A percentile compares a stretch with the other conserved stretches of the same genome.
Conservation (phyloP, 2,797 vertebrate genomes). For the Peromyscus aztecus region DNA sequence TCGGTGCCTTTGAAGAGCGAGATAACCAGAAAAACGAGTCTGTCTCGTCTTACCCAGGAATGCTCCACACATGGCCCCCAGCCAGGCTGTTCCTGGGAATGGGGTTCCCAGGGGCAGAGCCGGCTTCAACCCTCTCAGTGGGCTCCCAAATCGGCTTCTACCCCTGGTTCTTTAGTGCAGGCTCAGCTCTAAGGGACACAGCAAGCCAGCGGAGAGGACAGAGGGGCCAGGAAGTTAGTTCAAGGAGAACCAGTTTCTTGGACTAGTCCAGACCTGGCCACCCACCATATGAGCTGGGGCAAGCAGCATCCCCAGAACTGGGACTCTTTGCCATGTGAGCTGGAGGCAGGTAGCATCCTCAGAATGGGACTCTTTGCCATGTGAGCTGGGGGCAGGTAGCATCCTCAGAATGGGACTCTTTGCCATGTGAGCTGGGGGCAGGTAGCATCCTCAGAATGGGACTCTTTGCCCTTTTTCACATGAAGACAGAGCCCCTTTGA, state of each 20-base stretch:
- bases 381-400: no score
- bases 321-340: background rate
- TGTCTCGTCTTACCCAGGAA: constrained; percentile 85
- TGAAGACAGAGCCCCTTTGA: background rate
- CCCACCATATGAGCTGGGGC: background rate
- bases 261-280: background rate
- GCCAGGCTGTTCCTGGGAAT: constrained; percentile 30
- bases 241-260: background rate
- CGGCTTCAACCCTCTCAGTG: background rate
- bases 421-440: no score
- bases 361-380: no score
- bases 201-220: background rate
- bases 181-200: background rate
- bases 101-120: background rate
- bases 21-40: constrained; percentile 87
- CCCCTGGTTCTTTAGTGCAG: background rate
- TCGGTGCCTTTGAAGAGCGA: constrained; percentile 85
- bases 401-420: no score
- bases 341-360: no score
- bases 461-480: background rate
- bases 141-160: background rate
- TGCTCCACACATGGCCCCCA: constrained; percentile 83
- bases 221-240: background rate
- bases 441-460: rapidly evolving
- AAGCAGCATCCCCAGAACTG: rapidly evolving